These are phyloP conservation scores for Aphelocoma californica DNA, from an alignment of 2,797 vertebrate species.

Conservation along the genomic window DNA sequence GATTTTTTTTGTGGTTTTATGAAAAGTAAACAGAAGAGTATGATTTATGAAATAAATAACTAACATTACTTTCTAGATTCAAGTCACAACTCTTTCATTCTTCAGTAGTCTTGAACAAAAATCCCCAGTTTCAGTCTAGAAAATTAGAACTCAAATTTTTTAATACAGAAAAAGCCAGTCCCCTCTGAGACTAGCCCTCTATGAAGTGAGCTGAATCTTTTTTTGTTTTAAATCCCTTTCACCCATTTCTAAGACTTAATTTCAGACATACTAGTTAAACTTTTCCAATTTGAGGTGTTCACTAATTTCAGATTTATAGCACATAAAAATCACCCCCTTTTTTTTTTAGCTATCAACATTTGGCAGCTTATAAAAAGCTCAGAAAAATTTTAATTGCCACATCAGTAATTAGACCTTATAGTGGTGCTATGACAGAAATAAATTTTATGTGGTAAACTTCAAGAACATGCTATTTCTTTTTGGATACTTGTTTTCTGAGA, in stretches of 20 bases:
- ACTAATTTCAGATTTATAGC: neutral
- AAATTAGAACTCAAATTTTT: neutral
- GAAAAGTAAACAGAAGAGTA: neutral
- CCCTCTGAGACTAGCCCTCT: neutral
- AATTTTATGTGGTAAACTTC: neutral
- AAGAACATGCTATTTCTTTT: neutral
- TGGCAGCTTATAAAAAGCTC: neutral
- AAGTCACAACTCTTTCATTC: neutral
- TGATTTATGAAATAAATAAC: neutral
- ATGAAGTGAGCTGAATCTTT: neutral
- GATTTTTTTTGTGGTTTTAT: neutral
- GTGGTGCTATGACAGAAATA: neutral
- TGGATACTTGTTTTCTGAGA: neutral
- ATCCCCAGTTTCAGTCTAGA: neutral
- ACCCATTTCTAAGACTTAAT: neutral
- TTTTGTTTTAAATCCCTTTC: neutral
- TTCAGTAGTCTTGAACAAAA: neutral
- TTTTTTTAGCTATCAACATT: neutral
- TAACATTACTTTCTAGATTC: neutral
- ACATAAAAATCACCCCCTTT: neutral
- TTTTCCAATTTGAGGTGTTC: neutral
- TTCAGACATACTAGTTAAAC: neutral
- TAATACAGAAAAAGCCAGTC: neutral
- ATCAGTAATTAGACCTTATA: neutral
- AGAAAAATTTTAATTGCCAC: neutral